These are phyloP conservation scores for Somateria mollissima DNA, from an alignment of 2,797 vertebrate species.

Conservation along the genomic window DNA sequence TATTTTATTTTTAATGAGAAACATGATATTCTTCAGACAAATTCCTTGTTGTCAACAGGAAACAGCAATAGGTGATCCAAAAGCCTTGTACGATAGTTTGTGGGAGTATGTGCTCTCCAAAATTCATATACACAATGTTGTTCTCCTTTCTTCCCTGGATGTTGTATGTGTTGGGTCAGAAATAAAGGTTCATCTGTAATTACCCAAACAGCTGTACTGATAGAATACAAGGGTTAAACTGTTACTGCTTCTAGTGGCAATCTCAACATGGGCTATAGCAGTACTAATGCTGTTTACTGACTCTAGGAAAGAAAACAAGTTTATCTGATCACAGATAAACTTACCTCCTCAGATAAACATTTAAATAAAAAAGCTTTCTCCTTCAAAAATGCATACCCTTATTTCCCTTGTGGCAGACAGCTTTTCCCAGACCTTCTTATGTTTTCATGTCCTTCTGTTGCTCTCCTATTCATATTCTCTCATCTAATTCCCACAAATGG, in stretches of 20 bases:
- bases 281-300: constrained; percentile 1
- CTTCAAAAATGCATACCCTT: not conserved
- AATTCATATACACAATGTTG: not conserved
- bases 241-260: constrained; percentile 4
- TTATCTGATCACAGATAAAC: constrained; percentile 21
- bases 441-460: not conserved
- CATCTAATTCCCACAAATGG: not conserved
- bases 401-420: not conserved
- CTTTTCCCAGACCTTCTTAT: not conserved
- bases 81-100: not conserved
- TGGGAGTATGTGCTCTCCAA: not conserved
- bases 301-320: constrained; percentile 9
- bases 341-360: not conserved
- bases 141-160: not conserved
- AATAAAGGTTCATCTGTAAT: constrained; percentile 35
- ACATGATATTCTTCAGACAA: not conserved
- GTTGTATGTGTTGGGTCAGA: not conserved
- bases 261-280: not conserved
- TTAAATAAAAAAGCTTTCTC: not conserved
- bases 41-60: constrained; percentile 12
- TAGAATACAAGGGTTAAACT: not conserved
- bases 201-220: constrained; percentile 38
- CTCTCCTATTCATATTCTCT: not conserved
- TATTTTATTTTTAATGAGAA: not conserved
- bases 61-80: not conserved